Conservation (phyloP, 2,113 vertebrate genomes). For the Coryphaenoides rupestris region DNA sequence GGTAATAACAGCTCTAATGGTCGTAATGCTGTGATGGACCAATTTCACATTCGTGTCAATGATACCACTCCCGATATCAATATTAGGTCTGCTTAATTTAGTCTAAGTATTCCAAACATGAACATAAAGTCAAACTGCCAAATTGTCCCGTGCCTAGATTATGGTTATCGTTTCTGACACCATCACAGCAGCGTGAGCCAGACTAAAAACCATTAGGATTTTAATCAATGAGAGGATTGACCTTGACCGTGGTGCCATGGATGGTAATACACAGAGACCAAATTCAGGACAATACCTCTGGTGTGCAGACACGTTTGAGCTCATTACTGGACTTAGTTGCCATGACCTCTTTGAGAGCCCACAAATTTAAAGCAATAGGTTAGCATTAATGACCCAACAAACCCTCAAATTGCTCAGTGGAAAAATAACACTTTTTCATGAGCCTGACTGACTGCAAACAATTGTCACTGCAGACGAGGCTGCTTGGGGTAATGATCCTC, state of each 20-base stretch:
- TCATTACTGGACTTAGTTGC: conserved; percentile 51
- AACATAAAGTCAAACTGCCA: not conserved
- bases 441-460: conserved; percentile 35
- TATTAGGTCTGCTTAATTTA: too few relatives aligned
- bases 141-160: conserved; percentile 19
- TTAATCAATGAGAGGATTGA: conserved; percentile 54
- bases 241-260: conserved; percentile 30
- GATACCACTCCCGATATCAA: too few relatives aligned
- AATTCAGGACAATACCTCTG: conserved; percentile 46
- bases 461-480: conserved; percentile 35
- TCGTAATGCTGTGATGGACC: too few relatives aligned
- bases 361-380: conserved; percentile 39
- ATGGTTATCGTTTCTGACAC: conserved; percentile 29
- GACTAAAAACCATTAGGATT: conserved; percentile 46
- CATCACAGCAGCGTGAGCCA: not conserved
- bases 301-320: conserved; percentile 43
- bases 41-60: too few relatives aligned
- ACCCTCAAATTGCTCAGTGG: conserved; percentile 45
- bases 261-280: conserved; percentile 35
- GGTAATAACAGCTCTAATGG: too few relatives aligned
- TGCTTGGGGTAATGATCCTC: conserved; percentile 28
- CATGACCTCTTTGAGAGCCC: conserved; percentile 36
- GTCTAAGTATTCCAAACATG: not conserved
- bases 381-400: conserved; percentile 50
- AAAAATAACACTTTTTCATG: conserved; percentile 39